Evolutionary conservation across 30 jellyfish, hydroid and myxozoan species (phyloP), one percentile per base, ranked within the genome.

Genomic region (Hydractinia echinata): DNA sequence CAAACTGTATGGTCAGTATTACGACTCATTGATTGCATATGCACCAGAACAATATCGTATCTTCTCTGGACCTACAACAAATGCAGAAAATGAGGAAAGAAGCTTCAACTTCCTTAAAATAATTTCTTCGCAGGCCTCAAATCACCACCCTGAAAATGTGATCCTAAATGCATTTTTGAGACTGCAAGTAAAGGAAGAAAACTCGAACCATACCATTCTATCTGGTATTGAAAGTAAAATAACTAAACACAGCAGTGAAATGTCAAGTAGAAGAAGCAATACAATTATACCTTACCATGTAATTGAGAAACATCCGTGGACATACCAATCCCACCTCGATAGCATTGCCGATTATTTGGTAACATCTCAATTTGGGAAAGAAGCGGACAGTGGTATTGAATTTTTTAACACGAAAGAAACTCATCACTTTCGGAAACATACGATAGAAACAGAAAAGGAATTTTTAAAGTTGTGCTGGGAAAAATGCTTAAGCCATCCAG

Each of bases 61-160:
- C 44, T 30, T 30, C 44, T 30, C 44, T 30, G 44, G 44, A 30
- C 44, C 44, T 30, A 30, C 44, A 30, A 30, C 44, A 30, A 76
- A 76, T 76, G 4, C 84, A 14, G 84, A 76, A 58, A 51, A 76
- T 19, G 84, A 76, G 55, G 84, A 76, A 79, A 79, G 84, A 50
- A 76, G 79, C 18, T 76, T 76, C 55, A 76, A 76, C 55, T 54
- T 18, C 51, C 7, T 50, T 18, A 76, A 76, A 76, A 4, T 79
- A 16, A 54, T 54, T 52, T 20, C 53, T 19, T n/a, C 61, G 16
- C 30, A 54, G 48, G 4, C 84, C 52, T 19, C 84, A 50, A 76
- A 76, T 53, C 84, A 76, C 53, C 76, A 76, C 49, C 21, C 51
- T 54, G 79, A 4, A 19, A 48, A 76, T 54, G 84, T 76, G 52